phyloP scores from a whole-genome alignment of 2,113 vertebrate genomes.

The Asarcornis scutulata region DNA sequence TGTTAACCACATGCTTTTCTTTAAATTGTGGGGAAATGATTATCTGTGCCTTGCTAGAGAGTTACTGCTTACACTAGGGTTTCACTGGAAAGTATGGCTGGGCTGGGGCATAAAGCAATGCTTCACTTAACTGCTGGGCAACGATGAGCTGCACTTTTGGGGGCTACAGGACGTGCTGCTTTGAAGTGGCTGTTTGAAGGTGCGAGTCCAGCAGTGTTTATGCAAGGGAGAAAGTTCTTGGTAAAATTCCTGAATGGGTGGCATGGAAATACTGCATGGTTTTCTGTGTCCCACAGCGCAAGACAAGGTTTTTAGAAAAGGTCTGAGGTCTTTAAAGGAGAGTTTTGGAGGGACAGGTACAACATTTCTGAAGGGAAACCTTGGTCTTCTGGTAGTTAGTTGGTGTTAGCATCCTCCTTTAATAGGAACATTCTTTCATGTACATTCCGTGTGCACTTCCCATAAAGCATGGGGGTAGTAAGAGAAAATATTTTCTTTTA shows the following conservation, averaged over 20 bases:
- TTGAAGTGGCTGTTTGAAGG: not conserved
- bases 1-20: not conserved
- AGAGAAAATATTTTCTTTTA: not conserved
- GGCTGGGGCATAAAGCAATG: not conserved
- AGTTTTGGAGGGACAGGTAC: not conserved
- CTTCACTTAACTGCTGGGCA: not conserved
- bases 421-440: not conserved
- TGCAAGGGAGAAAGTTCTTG: not conserved
- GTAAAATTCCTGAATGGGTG: not conserved
- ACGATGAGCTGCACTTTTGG: not conserved
- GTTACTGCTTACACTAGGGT: not conserved
- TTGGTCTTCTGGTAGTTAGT: not conserved
- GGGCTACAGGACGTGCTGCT: fast-evolving
- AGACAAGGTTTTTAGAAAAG: not conserved
- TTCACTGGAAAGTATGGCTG: not conserved
- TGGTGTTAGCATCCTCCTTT: not conserved
- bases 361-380: not conserved
- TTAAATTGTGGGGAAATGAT: not conserved
- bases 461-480: not conserved
- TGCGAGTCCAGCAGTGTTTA: not conserved
- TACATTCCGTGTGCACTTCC: not conserved
- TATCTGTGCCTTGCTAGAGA: not conserved
- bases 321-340: not conserved
- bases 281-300: not conserved
- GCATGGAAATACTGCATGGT: not conserved